Percentiles rank a stretch among this genome's conserved stretches.
phyloP scores from a whole-genome alignment of 2,113 vertebrate species.

The Rallus limicola region DNA sequence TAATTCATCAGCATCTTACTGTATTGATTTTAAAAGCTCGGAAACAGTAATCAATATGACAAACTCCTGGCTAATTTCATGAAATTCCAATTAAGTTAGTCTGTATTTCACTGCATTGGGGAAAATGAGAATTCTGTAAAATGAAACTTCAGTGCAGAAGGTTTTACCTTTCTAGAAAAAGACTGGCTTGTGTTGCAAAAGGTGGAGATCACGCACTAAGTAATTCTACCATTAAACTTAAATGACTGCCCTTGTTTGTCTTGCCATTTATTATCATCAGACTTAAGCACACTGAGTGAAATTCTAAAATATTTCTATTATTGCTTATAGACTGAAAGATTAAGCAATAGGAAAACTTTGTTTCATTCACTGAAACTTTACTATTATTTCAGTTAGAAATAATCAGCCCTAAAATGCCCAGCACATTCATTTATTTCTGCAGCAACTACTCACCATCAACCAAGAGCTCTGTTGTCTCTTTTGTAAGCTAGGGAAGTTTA shows the following conservation, averaged over 20 bases:
- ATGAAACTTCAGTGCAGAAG: neutral
- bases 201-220: neutral
- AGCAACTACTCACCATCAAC: neutral
- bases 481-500: neutral
- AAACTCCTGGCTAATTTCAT: neutral
- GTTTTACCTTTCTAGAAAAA: neutral
- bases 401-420: neutral
- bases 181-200: neutral
- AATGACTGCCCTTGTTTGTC: neutral
- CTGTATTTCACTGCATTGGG: neutral
- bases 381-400: neutral
- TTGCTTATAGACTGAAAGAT: neutral
- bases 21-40: neutral
- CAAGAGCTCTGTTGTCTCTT: neutral
- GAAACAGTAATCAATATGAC: neutral
- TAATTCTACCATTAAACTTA: neutral
- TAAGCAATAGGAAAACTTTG: neutral
- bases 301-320: neutral
- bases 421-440: neutral
- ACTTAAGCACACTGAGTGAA: neutral
- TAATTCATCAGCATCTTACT: constrained; percentile 8
- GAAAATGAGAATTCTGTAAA: neutral
- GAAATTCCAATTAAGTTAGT: neutral
- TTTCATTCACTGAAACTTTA: neutral
- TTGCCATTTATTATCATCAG: neutral